Base-by-base conservation (phyloP, 2,113 vertebrate genomes). In the Periophthalmodon schlosseri region DNA sequence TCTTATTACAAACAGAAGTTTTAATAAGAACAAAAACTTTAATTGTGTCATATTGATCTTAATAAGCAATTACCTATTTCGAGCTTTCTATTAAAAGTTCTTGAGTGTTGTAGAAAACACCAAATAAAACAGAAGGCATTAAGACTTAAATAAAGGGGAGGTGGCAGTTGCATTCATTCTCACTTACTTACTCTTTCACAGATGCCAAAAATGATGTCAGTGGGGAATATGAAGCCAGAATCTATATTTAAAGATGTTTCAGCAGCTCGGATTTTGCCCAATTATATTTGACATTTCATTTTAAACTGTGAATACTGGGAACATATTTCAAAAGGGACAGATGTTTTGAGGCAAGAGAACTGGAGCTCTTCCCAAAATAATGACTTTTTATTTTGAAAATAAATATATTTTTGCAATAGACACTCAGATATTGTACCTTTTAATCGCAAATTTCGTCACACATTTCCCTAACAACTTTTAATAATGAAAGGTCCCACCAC, bases 241-340 rank as follows among this genome's bases (percentile, higher is more conserved):
- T 68, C 28, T 44, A 68, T 46, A 72, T 63, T 34, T 54, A 65
- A 65, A 44, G 20, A 21, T 44, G n/a, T 65, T 65, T 21, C 63
- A n/a, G 60, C 28, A 63, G 20, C n/a, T 21, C 24, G 56, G 34
- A 20, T 20, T 66, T 69, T 65, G n/a, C 20, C 60, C 39, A 70
- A 70, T 76, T 56, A 73, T 68, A 18, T 52, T 46, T 8, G 36
- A 57, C n/a, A 71, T 24, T 44, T 56, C 20, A 28, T 57, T 47
- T 75, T 67, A 54, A 50, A 78, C 28, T 69, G 64, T 54, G 24
- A 76, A 52, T 39, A 21, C 49, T 14, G 21, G 65, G 33, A 33
- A 74, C 14, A 33, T 61, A 75, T 60, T 16, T 63, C 70, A 58
- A 71, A 71, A 50, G 21, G 60, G 47, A 24, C 20, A 64, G 72